A percentile compares a stretch with the other conserved stretches of the same genome.
phyloP scores from a whole-genome alignment of 1,140 invertebrate genomes.

The Euura lappo region DNA sequence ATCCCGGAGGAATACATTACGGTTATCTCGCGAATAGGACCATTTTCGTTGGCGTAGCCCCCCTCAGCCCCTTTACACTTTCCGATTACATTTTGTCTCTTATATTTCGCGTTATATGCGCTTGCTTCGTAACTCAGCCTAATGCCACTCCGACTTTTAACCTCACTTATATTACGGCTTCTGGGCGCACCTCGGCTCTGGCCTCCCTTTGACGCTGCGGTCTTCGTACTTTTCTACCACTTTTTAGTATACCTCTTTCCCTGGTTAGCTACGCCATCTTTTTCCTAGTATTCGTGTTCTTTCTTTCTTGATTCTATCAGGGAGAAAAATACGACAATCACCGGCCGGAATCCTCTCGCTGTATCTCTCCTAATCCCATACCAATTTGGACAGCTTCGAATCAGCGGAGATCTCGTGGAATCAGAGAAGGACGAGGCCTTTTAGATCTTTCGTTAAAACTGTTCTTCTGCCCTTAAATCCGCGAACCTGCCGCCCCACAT shows the following conservation, averaged over 20 bases:
- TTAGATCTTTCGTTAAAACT: neutral
- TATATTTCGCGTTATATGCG: slow-evolving; percentile 24
- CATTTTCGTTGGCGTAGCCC: slow-evolving; percentile 3
- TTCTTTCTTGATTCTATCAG: neutral
- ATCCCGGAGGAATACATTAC: slow-evolving; percentile 30
- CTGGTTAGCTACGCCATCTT: neutral
- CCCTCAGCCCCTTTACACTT: slow-evolving; percentile 19
- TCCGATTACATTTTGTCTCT: slow-evolving; percentile 34
- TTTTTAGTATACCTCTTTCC: neutral
- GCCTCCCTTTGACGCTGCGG: too few relatives aligned
- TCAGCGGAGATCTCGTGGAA: neutral
- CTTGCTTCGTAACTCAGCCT: neutral
- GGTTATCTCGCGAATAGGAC: slow-evolving; percentile 30
- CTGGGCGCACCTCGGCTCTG: too few relatives aligned
- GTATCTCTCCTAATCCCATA: slow-evolving; percentile 2
- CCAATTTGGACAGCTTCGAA: neutral
- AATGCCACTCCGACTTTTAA: too few relatives aligned
- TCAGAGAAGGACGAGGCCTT: neutral
- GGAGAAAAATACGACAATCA: neutral
- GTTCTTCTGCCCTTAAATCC: too few relatives aligned
- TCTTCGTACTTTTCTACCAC: too few relatives aligned
- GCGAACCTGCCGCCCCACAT: too few relatives aligned
- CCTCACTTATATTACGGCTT: too few relatives aligned
- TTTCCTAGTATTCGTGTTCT: neutral
- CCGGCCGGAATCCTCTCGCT: neutral